Evolutionary conservation across 92 coral and sea anemone species (phyloP), one percentile per base, ranked within the genome.

Genomic region (Metridium senile): DNA sequence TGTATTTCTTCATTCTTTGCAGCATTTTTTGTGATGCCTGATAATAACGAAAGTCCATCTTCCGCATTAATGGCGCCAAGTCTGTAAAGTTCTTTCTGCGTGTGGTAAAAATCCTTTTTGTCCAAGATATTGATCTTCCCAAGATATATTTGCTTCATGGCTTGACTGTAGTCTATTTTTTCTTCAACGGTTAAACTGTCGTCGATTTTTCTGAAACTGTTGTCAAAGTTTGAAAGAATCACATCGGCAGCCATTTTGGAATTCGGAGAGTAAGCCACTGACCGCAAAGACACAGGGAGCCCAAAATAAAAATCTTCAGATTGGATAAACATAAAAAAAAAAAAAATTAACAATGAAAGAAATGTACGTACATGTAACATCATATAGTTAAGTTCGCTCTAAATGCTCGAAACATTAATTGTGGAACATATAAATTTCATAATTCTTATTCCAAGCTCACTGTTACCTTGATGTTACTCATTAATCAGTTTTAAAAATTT

Each of bases 1-100:
- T 64, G 71, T 31, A 89, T 86, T 62, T 69, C 20, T 21, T 82
- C 33, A 10, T 53, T 23, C 9, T 62, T 61, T 20, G 66, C 51
- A 28, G 90, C 69, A 69, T 74, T 82, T 73, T 66, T n/a, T 0
- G 93, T 90, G 11, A 88, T 58, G 18, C 52, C 33, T 0, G 68
- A 58, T 7, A 73, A 13, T 8, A 73, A 13, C 33, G 78, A 58
- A 9, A 22, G 23, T 11, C 45, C 78, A 10, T 73, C 34, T 20
- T 33, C 49, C 8, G 49, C 49, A 39, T 39, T 62, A 1, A 73
- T 23, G 21, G 30, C 29, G 30, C 78, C 78, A 22, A 27, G 53
- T 73, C 56, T 57, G 25, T 21, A 54, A 16, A 32, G 54, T 43
- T 21, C 68, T 57, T 58, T 33, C 53, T 28, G 33, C 1, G 45